These are phyloP conservation scores for Anaspis maculata DNA, from an alignment of 2,888 invertebrate genomes.

Conservation along the genomic window DNA sequence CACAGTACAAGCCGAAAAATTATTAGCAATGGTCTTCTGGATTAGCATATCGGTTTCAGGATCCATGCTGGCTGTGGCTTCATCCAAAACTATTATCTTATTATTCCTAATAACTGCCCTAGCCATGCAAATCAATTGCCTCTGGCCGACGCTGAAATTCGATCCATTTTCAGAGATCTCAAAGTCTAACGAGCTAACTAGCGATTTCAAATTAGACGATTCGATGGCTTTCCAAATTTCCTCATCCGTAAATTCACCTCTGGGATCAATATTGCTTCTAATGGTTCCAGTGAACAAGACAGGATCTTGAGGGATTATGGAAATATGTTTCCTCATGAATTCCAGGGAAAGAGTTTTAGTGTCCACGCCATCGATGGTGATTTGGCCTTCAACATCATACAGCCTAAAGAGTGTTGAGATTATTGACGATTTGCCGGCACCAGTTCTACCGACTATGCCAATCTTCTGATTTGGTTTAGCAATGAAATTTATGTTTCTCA, in stretches of 20 bases:
- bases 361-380: constrained; percentile 71
- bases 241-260: constrained; percentile 65
- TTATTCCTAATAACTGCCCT: constrained; percentile 46
- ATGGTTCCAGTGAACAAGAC: constrained; percentile 79
- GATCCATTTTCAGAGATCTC: constrained; percentile 14
- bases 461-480: constrained; percentile 62
- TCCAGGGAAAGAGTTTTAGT: constrained; percentile 63
- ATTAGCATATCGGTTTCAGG: constrained; percentile 47
- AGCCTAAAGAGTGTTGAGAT: constrained; percentile 73
- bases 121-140: constrained; percentile 50
- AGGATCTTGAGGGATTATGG: constrained; percentile 81
- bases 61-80: constrained; percentile 51
- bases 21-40: constrained; percentile 45
- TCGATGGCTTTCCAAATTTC: constrained; percentile 76
- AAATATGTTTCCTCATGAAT: constrained; percentile 63
- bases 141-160: constrained; percentile 46
- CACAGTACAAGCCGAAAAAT: constrained; percentile 48
- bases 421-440: constrained; percentile 73
- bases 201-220: constrained; percentile 66
- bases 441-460: constrained; percentile 74
- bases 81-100: constrained; percentile 48
- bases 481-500: constrained; percentile 58
- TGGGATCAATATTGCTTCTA: constrained; percentile 82
- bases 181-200: constrained; percentile 51
- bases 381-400: constrained; percentile 64